Percentiles rank a stretch among this genome's conserved stretches.
Conservation (phyloP, 1,140 invertebrate species). For the Pectinophora gossypiella region DNA sequence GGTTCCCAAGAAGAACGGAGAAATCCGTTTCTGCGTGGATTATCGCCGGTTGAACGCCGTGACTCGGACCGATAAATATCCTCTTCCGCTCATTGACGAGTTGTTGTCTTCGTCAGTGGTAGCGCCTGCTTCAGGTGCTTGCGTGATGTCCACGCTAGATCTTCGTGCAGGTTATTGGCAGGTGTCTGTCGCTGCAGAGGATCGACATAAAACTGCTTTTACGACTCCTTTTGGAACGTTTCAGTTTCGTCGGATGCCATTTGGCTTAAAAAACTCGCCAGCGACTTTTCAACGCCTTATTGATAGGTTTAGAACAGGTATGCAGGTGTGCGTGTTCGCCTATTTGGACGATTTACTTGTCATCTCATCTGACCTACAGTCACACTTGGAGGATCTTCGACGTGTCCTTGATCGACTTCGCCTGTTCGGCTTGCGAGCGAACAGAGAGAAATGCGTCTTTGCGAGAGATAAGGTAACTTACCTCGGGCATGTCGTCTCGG, state of each 20-base stretch:
- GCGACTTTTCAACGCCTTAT: conserved; percentile 62
- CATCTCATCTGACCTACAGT: conserved; percentile 33
- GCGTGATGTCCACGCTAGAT: conserved; percentile 65
- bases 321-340: conserved; percentile 29
- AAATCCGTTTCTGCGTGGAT: conserved; percentile 38
- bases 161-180: conserved; percentile 58
- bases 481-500: conserved; percentile 53
- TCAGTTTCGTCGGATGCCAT: conserved; percentile 47
- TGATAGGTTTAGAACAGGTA: conserved; percentile 26
- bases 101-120: conserved; percentile 50
- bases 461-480: conserved; percentile 26
- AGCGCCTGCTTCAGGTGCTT: too few relatives aligned
- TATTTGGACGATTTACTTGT: conserved; percentile 65
- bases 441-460: conserved; percentile 44
- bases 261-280: conserved; percentile 49
- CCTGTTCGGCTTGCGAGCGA: conserved; percentile 17
- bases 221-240: conserved; percentile 38
- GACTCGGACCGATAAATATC: conserved; percentile 54
- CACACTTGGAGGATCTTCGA: conserved; percentile 38
- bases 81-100: conserved; percentile 73
- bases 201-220: conserved; percentile 70
- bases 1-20: conserved; percentile 59
- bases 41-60: conserved; percentile 52
- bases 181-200: conserved; percentile 8
- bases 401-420: conserved; percentile 20